Percentiles rank a stretch among this genome's conserved stretches.
Conservation (phyloP, 1,140 invertebrate genomes). For the Galendromus occidentalis region DNA sequence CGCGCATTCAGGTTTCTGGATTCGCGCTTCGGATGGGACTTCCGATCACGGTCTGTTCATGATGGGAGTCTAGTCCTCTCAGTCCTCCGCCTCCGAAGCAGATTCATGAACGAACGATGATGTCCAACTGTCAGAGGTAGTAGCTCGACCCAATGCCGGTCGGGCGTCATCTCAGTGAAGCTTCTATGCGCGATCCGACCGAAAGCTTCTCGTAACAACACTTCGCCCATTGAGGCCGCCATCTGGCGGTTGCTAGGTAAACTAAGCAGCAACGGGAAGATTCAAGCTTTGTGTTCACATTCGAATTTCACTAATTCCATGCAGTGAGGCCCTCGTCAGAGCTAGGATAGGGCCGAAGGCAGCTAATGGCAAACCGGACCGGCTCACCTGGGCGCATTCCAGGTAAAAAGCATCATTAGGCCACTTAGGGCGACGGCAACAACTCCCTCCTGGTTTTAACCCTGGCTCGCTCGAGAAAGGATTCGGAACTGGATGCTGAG, state of each 20-base stretch:
- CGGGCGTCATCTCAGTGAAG: too few relatives aligned
- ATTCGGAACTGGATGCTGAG: not conserved
- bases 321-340: not conserved
- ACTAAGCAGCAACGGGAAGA: conserved; percentile 1
- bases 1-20: too few relatives aligned
- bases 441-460: not conserved
- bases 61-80: too few relatives aligned
- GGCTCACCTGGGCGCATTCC: not conserved
- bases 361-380: not conserved
- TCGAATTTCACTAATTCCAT: not conserved
- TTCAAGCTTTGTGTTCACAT: conserved; percentile 7
- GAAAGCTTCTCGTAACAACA: too few relatives aligned
- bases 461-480: not conserved
- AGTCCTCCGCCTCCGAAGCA: too few relatives aligned
- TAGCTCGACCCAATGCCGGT: too few relatives aligned
- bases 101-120: too few relatives aligned
- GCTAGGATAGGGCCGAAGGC: not conserved
- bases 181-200: too few relatives aligned
- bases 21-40: too few relatives aligned
- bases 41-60: too few relatives aligned
- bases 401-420: not conserved
- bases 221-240: not conserved
- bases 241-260: conserved; percentile 7
- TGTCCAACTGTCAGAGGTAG: too few relatives aligned
- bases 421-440: not conserved